Conservation (phyloP, 2,888 invertebrate species). For the Eubasilissa splendida region DNA sequence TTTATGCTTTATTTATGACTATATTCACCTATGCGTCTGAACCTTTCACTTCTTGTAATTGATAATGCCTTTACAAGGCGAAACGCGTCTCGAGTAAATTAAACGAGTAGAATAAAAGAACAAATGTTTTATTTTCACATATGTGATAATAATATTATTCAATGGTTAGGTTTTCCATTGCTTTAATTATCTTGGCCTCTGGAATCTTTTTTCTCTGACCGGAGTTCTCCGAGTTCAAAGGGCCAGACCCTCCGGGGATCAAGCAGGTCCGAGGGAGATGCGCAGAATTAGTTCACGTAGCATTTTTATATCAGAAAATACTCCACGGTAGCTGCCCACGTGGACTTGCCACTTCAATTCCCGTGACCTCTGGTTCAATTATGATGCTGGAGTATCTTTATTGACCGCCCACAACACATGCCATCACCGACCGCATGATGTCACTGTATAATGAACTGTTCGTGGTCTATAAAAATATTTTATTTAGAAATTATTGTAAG, state of each 20-base stretch:
- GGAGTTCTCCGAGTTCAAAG: not conserved
- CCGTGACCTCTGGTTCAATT: conserved; percentile 52
- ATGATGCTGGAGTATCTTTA: conserved; percentile 8
- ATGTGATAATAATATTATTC: no score
- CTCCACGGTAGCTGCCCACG: not conserved
- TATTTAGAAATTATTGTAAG: no score
- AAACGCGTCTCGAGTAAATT: no score
- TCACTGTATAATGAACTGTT: not conserved
- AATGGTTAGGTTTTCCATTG: no score
- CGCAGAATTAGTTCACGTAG: not conserved
- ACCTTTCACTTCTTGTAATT: no score
- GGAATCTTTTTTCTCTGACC: not conserved
- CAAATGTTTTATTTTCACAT: no score
- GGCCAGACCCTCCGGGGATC: not conserved
- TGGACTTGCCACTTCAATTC: conserved; percentile 29
- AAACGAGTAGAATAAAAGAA: no score
- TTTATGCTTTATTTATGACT: no score
- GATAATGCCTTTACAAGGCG: no score
- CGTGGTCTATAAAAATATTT: no score
- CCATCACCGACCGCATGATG: conserved; percentile 12
- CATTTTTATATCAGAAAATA: not conserved
- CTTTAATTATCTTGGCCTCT: no score
- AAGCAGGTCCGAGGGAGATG: not conserved
- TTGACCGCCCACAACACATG: not conserved
- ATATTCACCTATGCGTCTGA: no score